A percentile compares a stretch with the other conserved stretches of the same genome.
These are phyloP conservation scores for Python bivittatus DNA, from an alignment of 2,113 vertebrate species.

Conservation along the genomic window DNA sequence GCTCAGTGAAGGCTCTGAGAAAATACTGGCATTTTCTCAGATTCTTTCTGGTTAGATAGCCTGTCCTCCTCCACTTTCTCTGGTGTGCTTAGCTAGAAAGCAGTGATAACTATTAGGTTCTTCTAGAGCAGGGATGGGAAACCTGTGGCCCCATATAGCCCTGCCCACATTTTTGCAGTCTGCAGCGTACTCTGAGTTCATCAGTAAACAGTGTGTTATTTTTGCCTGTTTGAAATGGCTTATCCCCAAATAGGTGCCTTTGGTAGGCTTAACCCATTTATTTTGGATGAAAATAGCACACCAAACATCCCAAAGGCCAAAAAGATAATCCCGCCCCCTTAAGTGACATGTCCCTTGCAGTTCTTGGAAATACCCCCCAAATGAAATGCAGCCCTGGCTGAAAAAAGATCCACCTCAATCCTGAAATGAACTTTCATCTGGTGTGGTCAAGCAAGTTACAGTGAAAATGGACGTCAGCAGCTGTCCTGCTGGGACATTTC, in stretches of 20 bases:
- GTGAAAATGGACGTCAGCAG: background rate
- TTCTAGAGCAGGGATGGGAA: background rate
- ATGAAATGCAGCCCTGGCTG: background rate
- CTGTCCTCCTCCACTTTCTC: background rate
- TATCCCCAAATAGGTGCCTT: background rate
- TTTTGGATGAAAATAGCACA: background rate
- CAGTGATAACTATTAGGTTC: background rate
- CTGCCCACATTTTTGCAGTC: background rate
- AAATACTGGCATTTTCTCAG: background rate
- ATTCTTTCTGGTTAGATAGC: background rate
- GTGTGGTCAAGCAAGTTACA: background rate
- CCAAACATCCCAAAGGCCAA: background rate
- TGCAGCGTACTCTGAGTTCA: background rate
- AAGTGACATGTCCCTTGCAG: background rate
- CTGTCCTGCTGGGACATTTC: background rate
- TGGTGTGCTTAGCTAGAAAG: background rate
- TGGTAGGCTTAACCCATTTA: background rate
- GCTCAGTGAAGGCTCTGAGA: background rate
- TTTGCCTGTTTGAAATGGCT: background rate
- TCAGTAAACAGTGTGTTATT: background rate
- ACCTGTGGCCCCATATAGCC: background rate
- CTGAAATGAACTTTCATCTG: background rate
- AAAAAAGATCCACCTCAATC: background rate
- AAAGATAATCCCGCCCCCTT: background rate
- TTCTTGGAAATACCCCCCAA: background rate